Evolutionary conservation across 2,113 vertebrate genomes (phyloP), one percentile per base, ranked within the genome.

Genomic region (Urocitellus parryii): DNA sequence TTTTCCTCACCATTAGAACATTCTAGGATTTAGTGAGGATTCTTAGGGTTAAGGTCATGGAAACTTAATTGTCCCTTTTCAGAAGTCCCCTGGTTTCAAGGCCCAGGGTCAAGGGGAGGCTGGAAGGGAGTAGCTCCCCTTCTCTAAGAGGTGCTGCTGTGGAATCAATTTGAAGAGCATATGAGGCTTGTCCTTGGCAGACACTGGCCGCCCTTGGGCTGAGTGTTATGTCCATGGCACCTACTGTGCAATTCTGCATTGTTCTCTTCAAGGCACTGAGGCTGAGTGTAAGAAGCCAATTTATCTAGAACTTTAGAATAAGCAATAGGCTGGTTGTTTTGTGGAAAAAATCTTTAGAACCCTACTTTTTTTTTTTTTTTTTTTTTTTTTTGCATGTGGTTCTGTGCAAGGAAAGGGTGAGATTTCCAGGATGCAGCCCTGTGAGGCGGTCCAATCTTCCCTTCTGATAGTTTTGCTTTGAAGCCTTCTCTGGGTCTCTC

Each of bases 201-300:
- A 68, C 61, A 37, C 27, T 2, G 20, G 73, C 16, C 18, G 73
- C 16, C 18, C 0, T 24, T 20, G 13, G 13, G 39, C 56, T 22
- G 56, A 67, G 68, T 22, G 34, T 88, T 45, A 34, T 0, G 0
- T 14, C 20, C 1, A 45, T 34, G 61, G 37, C 53, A 42, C 25
- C 39, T 1, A 0, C 1, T 5, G 76, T 24, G 11, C 34, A 25
- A 1, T n/a, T 87, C n/a, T 18, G 16, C 6, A 25, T 14, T 6
- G 27, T 16, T 4, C 32, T 90, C 14, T 80, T 56, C 17, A 32
- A 79, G 73, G 16, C 32, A 3, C 4, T 45, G 79, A 37, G 17
- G 25, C 88, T 27, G 78, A 53, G 39, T 56, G 0, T 29, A 3
- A 76, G 37, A 45, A n/a, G 48, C 61, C 7, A 39, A 12, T 42